These are phyloP conservation scores for Motacilla tschutschensis DNA, from an alignment of 2,113 vertebrate species.

Conservation along the genomic window DNA sequence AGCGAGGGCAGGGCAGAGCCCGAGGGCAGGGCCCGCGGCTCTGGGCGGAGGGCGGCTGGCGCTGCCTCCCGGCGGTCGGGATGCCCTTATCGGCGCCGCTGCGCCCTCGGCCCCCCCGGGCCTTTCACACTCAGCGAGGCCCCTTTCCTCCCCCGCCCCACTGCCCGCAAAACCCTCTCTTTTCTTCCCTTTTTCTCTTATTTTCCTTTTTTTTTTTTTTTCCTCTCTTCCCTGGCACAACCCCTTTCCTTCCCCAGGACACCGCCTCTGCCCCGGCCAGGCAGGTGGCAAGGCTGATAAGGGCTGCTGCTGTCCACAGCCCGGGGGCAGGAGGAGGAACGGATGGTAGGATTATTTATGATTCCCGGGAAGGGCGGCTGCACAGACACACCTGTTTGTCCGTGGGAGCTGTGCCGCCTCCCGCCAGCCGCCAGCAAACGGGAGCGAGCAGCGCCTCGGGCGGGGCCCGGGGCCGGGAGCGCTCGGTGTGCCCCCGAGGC, in stretches of 20 bases:
- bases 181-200: background rate
- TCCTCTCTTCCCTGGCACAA: background rate
- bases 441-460: fast-evolving
- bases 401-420: fast-evolving
- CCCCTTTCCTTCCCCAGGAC: conserved; percentile 28
- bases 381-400: fast-evolving
- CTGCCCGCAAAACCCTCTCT: background rate
- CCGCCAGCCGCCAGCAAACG: fast-evolving
- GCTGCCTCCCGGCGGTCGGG: background rate
- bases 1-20: background rate
- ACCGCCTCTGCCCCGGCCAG: background rate
- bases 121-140: background rate
- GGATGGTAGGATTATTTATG: background rate
- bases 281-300: conserved; percentile 30
- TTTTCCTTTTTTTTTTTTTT: background rate
- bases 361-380: background rate
- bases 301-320: background rate
- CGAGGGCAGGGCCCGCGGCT: background rate
- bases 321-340: fast-evolving
- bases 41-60: background rate
- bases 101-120: too few relatives aligned
- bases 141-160: background rate
- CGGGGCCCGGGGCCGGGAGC: background rate
- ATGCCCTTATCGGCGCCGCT: background rate
- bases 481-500: fast-evolving